Conservation (phyloP, 2,113 vertebrate genomes). For the Gasterosteus aculeatus region DNA sequence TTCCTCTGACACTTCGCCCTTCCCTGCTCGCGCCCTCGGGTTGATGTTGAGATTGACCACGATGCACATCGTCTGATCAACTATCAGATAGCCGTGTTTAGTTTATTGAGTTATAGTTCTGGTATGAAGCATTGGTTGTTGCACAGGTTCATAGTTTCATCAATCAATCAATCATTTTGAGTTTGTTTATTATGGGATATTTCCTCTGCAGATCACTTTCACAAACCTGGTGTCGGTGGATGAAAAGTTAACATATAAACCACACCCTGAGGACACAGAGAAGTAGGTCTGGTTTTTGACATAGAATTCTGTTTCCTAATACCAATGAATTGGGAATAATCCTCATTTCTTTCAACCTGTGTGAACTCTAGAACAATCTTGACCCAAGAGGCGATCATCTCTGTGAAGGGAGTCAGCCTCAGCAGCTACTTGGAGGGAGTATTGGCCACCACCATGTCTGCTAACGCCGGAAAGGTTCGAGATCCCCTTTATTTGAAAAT, state of each 20-base stretch:
- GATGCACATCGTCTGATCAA: conserved; percentile 16
- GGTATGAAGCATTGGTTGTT: conserved; percentile 53
- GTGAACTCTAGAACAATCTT: conserved; percentile 86
- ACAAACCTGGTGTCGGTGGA: conserved; percentile 98
- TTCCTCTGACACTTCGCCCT: conserved; percentile 35
- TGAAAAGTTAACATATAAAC: conserved; percentile 92
- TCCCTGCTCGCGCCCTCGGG: not conserved
- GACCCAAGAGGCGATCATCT: conserved; percentile 97
- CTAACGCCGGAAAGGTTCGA: conserved; percentile 93
- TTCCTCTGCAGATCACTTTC: conserved; percentile 88
- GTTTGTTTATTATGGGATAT: not conserved
- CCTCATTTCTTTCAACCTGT: not conserved
- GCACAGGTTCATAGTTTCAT: not conserved
- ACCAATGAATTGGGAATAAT: not conserved
- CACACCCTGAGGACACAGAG: conserved; percentile 90
- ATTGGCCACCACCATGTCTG: conserved; percentile 92
- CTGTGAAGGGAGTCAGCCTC: conserved; percentile 95
- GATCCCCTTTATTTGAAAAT: not conserved
- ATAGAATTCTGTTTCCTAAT: not conserved
- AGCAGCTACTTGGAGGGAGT: conserved; percentile 96
- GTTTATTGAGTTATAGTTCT: not conserved
- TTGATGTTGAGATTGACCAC: not conserved
- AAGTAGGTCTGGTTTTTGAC: conserved; percentile 79
- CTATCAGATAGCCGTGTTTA: not conserved
- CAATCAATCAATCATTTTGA: not conserved